Percentiles rank a stretch among this genome's conserved stretches.
These are phyloP conservation scores for Typhlichthys eigenmanni DNA, from an alignment of 2,797 vertebrate species.

Conservation along the genomic window DNA sequence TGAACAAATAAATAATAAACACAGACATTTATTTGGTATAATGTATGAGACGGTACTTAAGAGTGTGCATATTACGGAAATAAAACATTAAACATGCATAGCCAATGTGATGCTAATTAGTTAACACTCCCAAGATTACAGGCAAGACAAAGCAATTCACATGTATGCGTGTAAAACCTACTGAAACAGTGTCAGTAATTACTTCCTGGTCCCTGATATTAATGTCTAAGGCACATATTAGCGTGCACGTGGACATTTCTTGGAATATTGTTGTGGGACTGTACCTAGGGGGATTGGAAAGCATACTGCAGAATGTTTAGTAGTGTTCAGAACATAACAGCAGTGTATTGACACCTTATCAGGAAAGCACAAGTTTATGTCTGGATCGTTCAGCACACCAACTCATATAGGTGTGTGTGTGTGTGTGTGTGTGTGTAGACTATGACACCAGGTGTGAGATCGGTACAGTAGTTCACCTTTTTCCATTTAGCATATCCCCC, in stretches of 20 bases:
- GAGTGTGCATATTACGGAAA: neutral
- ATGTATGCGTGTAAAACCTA: neutral
- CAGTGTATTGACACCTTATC: conserved; percentile 15
- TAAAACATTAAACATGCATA: conserved; percentile 41
- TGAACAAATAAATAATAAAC: neutral
- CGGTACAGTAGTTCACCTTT: neutral
- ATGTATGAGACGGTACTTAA: neutral
- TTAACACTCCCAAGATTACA: conserved; percentile 25
- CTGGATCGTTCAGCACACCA: conserved; percentile 13
- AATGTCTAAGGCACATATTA: too few relatives aligned
- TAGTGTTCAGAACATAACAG: conserved; percentile 12
- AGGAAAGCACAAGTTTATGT: conserved; percentile 16
- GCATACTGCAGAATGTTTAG: conserved; percentile 14
- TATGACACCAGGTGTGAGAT: conserved; percentile 22
- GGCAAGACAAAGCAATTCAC: conserved; percentile 22
- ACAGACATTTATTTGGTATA: too few relatives aligned
- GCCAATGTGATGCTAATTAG: conserved; percentile 46
- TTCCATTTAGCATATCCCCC: conserved; percentile 37
- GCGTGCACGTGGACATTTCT: neutral
- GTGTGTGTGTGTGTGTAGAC: conserved; percentile 6
- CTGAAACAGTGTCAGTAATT: neutral
- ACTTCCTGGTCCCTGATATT: too few relatives aligned
- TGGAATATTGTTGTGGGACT: neutral
- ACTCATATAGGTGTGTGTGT: neutral
- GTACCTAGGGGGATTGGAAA: neutral